Percentiles rank a stretch among this genome's conserved stretches.
These are phyloP conservation scores for Pteropus rufus DNA, from an alignment of 2,797 vertebrate genomes.

Conservation along the genomic window DNA sequence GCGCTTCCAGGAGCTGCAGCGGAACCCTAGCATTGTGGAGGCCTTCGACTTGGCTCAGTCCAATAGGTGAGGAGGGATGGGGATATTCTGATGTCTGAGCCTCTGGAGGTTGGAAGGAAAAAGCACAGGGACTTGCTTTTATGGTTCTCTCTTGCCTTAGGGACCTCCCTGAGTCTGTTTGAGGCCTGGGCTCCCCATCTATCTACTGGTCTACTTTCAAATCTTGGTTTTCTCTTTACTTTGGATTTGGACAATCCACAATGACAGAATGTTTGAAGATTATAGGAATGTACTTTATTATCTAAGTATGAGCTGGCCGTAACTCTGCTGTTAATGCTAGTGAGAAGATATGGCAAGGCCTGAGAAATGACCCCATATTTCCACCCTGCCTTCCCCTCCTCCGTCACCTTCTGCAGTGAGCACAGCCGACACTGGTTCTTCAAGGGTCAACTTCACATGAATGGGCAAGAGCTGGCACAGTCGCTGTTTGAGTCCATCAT, in stretches of 20 bases:
- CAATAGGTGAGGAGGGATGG: conserved; percentile 87
- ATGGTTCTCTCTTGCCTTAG: neutral
- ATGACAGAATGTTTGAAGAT: neutral
- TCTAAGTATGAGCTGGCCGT: neutral
- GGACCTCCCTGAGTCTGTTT: neutral
- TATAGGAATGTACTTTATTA: neutral
- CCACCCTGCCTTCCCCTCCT: neutral
- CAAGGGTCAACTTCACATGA: conserved; percentile 88
- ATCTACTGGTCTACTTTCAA: neutral
- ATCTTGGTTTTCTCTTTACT: neutral
- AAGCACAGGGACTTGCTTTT: neutral
- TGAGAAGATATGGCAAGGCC: neutral
- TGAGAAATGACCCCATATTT: neutral
- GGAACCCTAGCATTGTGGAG: conserved; percentile 93
- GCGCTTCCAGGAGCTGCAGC: conserved; percentile 88
- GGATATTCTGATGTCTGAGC: neutral
- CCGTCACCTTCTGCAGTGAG: conserved; percentile 82
- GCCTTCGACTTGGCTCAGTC: conserved; percentile 96
- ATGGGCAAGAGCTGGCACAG: conserved; percentile 84
- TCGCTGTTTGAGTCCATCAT: conserved; percentile 93
- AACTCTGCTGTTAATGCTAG: neutral
- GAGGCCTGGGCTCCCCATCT: neutral
- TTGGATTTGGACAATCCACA: neutral
- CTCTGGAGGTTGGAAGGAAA: neutral
- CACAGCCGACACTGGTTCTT: conserved; percentile 98